These are phyloP conservation scores for Sternarchorhynchus goeldii DNA, from an alignment of 2,797 vertebrate genomes.

Conservation along the genomic window DNA sequence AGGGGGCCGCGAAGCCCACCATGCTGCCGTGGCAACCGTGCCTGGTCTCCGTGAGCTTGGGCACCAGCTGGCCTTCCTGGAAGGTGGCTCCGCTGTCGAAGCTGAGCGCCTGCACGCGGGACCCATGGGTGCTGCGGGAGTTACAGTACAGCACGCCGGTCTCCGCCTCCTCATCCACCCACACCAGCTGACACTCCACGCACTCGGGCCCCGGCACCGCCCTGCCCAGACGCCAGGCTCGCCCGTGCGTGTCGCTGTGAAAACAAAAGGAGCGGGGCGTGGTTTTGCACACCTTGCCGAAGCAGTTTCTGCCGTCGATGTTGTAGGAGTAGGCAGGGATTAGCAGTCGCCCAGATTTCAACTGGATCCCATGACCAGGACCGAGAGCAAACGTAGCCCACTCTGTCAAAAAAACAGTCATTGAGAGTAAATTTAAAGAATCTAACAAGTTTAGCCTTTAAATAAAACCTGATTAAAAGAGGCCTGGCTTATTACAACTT, in stretches of 20 bases:
- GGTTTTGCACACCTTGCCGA: slow-evolving; percentile 86
- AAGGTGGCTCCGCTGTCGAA: slow-evolving; percentile 82
- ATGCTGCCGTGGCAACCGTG: slow-evolving; percentile 92
- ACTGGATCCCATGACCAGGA: slow-evolving; percentile 90
- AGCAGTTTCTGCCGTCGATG: slow-evolving; percentile 88
- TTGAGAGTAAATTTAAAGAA: too few relatives aligned
- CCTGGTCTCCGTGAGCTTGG: slow-evolving; percentile 81
- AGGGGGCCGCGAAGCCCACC: slow-evolving; percentile 82
- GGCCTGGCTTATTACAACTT: too few relatives aligned
- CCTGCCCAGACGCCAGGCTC: slow-evolving; percentile 82
- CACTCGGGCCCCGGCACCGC: slow-evolving; percentile 84
- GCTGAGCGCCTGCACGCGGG: slow-evolving; percentile 89
- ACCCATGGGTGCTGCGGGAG: slow-evolving; percentile 86
- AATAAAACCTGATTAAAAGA: too few relatives aligned
- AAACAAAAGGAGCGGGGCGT: slow-evolving; percentile 88
- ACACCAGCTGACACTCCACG: slow-evolving; percentile 92
- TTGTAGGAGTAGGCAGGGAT: slow-evolving; percentile 92
- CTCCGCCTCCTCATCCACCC: slow-evolving; percentile 83
- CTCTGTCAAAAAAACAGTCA: slow-evolving; percentile 68
- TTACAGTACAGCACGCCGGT: slow-evolving; percentile 89
- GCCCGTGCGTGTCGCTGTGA: slow-evolving; percentile 90
- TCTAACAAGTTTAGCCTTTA: too few relatives aligned
- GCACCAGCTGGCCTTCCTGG: slow-evolving; percentile 84
- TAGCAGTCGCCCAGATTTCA: slow-evolving; percentile 87
- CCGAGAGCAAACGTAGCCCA: slow-evolving; percentile 96